Percentiles rank a stretch among this genome's conserved stretches.
Evolutionary conservation across 2,113 vertebrate species (phyloP).

Genomic region (Trematomus loennbergii): DNA sequence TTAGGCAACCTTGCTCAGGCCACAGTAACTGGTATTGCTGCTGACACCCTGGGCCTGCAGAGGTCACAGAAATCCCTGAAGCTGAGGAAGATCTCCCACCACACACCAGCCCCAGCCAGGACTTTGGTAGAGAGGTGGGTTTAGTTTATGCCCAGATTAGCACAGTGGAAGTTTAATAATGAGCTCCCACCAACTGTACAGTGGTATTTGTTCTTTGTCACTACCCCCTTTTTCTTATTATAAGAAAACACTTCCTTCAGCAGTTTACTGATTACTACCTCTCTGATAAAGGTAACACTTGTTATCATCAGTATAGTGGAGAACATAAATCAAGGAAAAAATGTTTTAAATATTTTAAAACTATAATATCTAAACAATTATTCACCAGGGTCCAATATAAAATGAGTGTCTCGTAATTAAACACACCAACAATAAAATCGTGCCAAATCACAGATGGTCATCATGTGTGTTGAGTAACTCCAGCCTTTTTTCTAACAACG

Average conservation of each 20-base stretch:
- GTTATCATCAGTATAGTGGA: not conserved
- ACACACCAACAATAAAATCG: not conserved
- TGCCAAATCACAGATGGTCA: not conserved
- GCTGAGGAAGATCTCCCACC: slow-evolving; percentile 61
- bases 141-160: not conserved
- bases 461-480: not conserved
- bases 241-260: not conserved
- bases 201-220: not conserved
- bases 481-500: not conserved
- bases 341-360: not conserved
- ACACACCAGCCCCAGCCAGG: slow-evolving; percentile 61
- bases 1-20: slow-evolving; percentile 65
- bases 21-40: slow-evolving; percentile 69
- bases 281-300: not conserved
- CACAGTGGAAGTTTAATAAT: not conserved
- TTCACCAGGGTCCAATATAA: not conserved
- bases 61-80: slow-evolving; percentile 39
- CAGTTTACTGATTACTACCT: not conserved
- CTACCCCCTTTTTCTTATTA: too few species aligned
- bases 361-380: not conserved
- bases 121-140: slow-evolving; percentile 81
- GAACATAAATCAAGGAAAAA: not conserved
- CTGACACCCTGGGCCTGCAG: slow-evolving; percentile 48
- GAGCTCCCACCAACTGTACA: too few species aligned
- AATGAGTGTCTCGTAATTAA: not conserved